phyloP scores from a whole-genome alignment of 2,113 vertebrate genomes.

The Carassius carassius region DNA sequence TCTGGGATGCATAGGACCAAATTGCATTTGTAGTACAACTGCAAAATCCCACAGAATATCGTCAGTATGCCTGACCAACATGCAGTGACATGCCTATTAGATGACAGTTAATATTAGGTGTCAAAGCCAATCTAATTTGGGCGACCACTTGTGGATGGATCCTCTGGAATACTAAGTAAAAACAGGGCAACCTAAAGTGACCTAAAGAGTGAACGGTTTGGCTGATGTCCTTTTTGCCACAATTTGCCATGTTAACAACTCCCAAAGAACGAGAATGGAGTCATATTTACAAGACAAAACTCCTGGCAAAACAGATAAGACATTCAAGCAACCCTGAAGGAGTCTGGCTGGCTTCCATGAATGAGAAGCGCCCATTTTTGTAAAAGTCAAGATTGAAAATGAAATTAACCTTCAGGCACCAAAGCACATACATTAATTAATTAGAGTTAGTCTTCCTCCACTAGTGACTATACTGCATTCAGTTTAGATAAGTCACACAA shows the following conservation, averaged over 20 bases:
- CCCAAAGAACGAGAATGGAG: neutral
- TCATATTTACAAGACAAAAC: slow-evolving; percentile 2
- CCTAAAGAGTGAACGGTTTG: neutral
- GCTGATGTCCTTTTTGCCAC: neutral
- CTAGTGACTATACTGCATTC: neutral
- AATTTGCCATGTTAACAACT: neutral
- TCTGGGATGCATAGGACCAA: neutral
- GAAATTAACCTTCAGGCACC: neutral
- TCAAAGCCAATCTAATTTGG: neutral
- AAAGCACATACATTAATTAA: neutral
- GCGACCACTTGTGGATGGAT: neutral
- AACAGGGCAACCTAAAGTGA: neutral
- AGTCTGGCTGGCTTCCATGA: slow-evolving; percentile 8
- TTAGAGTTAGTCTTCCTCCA: neutral
- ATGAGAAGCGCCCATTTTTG: neutral
- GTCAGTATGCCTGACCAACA: too few relatives aligned
- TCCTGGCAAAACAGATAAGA: slow-evolving; percentile 3
- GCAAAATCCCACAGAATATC: neutral
- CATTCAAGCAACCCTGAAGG: neutral
- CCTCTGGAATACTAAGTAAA: neutral
- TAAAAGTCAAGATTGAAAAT: neutral
- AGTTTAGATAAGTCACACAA: neutral
- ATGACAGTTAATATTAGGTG: neutral
- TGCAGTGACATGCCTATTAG: neutral
- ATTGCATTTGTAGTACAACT: neutral